Percentiles rank a stretch among this genome's conserved stretches.
Conservation (phyloP, 2,113 vertebrate species). For the Carassius carassius region DNA sequence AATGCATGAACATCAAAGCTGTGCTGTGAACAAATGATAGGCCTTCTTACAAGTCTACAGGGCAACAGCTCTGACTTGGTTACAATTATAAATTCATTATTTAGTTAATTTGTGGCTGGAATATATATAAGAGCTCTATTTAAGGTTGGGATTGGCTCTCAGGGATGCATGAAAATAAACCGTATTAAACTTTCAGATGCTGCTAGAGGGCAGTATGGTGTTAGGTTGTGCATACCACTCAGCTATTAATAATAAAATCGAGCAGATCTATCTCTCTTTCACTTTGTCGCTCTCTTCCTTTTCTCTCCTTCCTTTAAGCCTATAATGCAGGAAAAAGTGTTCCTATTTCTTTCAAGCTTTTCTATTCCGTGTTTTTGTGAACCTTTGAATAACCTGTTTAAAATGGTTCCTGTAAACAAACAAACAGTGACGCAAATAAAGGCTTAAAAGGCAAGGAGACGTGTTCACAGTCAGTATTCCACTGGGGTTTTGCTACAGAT, state of each 20-base stretch:
- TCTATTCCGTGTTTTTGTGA: background rate
- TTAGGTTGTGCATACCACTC: constrained; percentile 32
- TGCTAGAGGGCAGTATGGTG: constrained; percentile 64
- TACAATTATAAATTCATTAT: constrained; percentile 1
- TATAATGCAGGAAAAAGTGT: background rate
- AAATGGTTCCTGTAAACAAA: background rate
- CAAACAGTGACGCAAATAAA: background rate
- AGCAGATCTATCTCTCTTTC: background rate
- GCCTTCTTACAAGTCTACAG: background rate
- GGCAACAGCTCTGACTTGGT: background rate
- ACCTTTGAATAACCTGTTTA: constrained; percentile 1
- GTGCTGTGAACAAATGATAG: background rate
- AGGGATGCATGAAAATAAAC: constrained; percentile 8
- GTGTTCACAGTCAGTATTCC: background rate
- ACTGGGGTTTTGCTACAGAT: background rate
- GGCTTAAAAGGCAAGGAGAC: background rate
- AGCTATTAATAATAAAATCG: constrained; percentile 11
- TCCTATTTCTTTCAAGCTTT: constrained; percentile 8
- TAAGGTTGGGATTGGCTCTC: background rate
- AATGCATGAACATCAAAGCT: background rate
- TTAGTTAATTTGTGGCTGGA: background rate
- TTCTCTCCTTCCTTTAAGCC: background rate
- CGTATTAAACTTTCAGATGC: constrained; percentile 15
- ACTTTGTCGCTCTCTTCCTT: background rate
- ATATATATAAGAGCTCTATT: background rate